Base-by-base conservation (phyloP, 2,113 vertebrate genomes). In the Accipiter virgatus region DNA sequence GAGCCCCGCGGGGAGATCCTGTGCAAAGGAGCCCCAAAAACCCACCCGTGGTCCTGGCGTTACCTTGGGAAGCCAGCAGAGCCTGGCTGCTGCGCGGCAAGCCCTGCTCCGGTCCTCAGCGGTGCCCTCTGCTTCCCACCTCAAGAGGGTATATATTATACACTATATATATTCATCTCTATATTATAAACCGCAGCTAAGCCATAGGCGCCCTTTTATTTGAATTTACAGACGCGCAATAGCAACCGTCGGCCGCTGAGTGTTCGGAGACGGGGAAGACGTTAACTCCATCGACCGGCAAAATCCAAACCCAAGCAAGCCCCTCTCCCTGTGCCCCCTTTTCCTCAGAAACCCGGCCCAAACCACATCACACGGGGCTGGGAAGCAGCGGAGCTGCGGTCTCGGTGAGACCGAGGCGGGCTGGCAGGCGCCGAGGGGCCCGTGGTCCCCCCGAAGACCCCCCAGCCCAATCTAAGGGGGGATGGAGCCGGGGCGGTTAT, bases 161-260 rank as follows among this genome's bases (percentile, higher is more conserved):
- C 31, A 36, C 29, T n/a, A 11, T 13, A 52, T 25, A 19, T 42
- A 48, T 40, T 53, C 11, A 63, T 74, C 63, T 74, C 59, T 58
- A 2, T 13, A 0, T 42, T 45, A n/a, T 9, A 71, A 79, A 68
- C 26, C 16, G 2, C 66, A 59, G 71, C 71, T 45, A 59, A 72
- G 29, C 53, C 27, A 2, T 4, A 36, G 68, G 31, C 27, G 8
- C 27, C 8, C 43, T 66, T 55, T 47, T 13, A 47, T 56, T 81
- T 47, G 42, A 43, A 31, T 87, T 70, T 36, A 56, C 34, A 70
- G 42, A 27, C 27, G 18, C 1, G 3, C 34, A 29, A n/a, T 8
- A 73, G 36, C 55, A 65, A 47, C 20, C 0, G 0, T 56, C 0
- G 0, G n/a, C 38, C 3, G 0, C 40, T 1, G 52, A 52, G 58